These are phyloP conservation scores for Aurelia aurita complex sp. Pacific DNA, from an alignment of 30 jellyfish, hydroid and myxozoan species.

Conservation along the genomic window DNA sequence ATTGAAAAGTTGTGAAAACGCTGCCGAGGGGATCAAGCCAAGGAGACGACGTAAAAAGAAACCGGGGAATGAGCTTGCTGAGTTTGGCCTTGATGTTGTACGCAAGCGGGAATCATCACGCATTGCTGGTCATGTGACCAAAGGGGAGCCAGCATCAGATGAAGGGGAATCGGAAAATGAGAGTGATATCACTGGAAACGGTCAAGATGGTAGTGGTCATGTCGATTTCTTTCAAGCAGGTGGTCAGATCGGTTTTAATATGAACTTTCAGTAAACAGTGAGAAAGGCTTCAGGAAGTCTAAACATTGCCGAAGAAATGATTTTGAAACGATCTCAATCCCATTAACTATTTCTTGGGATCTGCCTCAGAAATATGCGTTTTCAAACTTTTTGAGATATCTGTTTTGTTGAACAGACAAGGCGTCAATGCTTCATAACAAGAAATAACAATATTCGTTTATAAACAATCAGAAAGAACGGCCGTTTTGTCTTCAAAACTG, in stretches of 20 bases:
- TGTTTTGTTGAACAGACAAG: too few relatives aligned
- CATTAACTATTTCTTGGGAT: too few relatives aligned
- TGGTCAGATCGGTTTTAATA: constrained; percentile 44
- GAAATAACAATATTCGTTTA: too few relatives aligned
- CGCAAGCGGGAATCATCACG: constrained; percentile 30
- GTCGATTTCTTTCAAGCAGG: constrained; percentile 49
- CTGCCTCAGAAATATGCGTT: too few relatives aligned
- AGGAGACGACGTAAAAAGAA: constrained; percentile 55
- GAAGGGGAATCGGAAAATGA: constrained; percentile 49
- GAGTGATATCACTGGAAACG: constrained; percentile 51
- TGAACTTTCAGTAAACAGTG: constrained; percentile 21
- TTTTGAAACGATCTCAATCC: not conserved
- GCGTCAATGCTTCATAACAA: too few relatives aligned
- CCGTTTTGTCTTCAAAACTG: too few relatives aligned
- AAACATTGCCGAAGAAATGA: not conserved
- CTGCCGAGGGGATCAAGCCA: constrained; percentile 66
- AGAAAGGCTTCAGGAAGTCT: not conserved
- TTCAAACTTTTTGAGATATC: too few relatives aligned
- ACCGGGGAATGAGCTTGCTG: constrained; percentile 21
- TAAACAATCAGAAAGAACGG: too few relatives aligned
- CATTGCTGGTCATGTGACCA: constrained; percentile 7
- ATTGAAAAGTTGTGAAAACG: constrained; percentile 57
- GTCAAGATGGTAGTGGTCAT: constrained; percentile 32
- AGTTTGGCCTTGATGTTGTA: constrained; percentile 22
- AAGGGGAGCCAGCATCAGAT: constrained; percentile 26